Evolutionary conservation across 2,888 invertebrate genomes (phyloP).

Genomic region (Erebia ligea): DNA sequence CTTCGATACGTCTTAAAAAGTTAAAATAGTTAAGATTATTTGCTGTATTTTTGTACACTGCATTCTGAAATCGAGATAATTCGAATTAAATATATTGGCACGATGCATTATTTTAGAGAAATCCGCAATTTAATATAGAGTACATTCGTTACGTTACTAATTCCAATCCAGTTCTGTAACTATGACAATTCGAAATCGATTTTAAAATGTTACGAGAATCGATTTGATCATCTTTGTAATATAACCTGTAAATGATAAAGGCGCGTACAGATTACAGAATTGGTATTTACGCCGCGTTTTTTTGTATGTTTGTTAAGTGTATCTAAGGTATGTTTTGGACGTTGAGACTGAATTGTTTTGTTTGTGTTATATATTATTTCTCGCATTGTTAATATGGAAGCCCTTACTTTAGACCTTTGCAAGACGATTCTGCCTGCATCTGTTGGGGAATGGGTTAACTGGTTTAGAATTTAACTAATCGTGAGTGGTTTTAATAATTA

Average conservation of each 20-base stretch:
- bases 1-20: conserved; percentile 52
- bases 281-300: conserved; percentile 41
- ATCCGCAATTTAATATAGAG: conserved; percentile 20
- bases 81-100: conserved; percentile 29
- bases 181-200: conserved; percentile 30
- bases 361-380: conserved; percentile 81
- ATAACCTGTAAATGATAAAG: conserved; percentile 32
- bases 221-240: conserved; percentile 32
- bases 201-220: conserved; percentile 18
- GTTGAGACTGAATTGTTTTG: conserved; percentile 83
- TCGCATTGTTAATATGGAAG: conserved; percentile 65
- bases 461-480: neutral
- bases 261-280: conserved; percentile 43
- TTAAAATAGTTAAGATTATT: conserved; percentile 58
- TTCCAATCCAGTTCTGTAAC: conserved; percentile 41
- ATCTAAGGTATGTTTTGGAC: conserved; percentile 69
- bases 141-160: conserved; percentile 30
- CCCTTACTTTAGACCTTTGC: conserved; percentile 48
- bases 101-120: conserved; percentile 30
- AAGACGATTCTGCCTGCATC: conserved; percentile 21
- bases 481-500: neutral
- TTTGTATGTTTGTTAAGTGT: conserved; percentile 62
- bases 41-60: conserved; percentile 74
- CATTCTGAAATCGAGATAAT: conserved; percentile 39
- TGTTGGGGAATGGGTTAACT: conserved; percentile 35